A percentile compares a stretch with the other conserved stretches of the same genome.
These are phyloP conservation scores for Psilopogon haemacephalus DNA, from an alignment of 2,113 vertebrate species.

Conservation along the genomic window DNA sequence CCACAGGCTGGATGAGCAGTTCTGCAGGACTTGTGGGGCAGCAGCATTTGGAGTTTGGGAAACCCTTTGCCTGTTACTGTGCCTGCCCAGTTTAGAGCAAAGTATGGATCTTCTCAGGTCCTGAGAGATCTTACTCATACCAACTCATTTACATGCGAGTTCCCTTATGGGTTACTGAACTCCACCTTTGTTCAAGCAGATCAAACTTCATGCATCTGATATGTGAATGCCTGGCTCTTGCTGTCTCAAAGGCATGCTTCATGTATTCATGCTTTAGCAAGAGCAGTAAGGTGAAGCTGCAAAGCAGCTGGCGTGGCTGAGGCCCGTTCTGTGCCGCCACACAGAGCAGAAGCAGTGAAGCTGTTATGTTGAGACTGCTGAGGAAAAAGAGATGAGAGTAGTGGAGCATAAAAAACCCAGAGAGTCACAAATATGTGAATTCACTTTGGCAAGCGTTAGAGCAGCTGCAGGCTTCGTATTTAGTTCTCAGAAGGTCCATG, in stretches of 20 bases:
- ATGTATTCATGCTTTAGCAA: not conserved
- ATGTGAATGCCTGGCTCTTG: not conserved
- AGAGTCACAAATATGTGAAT: conserved; percentile 13
- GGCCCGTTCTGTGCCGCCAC: not conserved
- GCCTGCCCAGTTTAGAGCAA: not conserved
- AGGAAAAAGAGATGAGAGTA: not conserved
- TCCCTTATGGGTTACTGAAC: not conserved
- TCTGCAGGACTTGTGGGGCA: not conserved
- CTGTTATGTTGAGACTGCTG: not conserved
- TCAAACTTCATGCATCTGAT: not conserved
- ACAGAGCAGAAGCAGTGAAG: not conserved
- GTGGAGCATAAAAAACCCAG: not conserved
- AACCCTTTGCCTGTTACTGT: not conserved
- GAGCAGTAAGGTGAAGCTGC: not conserved
- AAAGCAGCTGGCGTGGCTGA: not conserved
- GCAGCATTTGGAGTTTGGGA: not conserved
- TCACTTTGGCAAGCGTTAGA: conserved; percentile 22
- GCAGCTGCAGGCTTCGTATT: conserved; percentile 20
- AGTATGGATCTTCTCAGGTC: not conserved
- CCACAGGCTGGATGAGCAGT: not conserved
- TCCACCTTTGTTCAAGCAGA: not conserved
- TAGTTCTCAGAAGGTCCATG: conserved; percentile 2
- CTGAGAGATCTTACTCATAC: not conserved
- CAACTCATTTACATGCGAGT: not conserved
- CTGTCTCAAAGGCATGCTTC: not conserved